Evolutionary conservation across 2,888 invertebrate species (phyloP).

Genomic region (Patella depressa): DNA sequence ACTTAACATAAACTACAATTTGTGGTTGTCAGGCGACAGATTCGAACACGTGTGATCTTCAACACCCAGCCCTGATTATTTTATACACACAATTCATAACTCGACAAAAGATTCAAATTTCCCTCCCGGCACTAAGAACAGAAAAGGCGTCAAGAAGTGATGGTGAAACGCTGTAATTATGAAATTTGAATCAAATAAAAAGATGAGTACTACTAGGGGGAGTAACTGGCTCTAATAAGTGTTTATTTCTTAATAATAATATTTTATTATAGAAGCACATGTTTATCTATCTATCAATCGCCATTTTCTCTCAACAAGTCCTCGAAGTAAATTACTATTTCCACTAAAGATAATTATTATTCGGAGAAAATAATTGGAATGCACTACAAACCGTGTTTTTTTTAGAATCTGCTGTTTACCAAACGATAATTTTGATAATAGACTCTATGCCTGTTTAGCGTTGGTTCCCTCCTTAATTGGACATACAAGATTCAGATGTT

Average conservation of each 20-base stretch:
- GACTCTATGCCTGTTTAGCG: no score
- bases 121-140: neutral
- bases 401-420: no score
- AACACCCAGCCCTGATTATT: neutral
- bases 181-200: constrained; percentile 6
- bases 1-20: constrained; percentile 7
- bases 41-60: constrained; percentile 2
- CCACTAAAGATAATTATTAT: constrained; percentile 8
- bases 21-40: neutral
- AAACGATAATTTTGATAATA: no score
- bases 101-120: neutral
- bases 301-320: neutral
- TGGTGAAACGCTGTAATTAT: constrained; percentile 9
- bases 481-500: no score
- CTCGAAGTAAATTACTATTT: constrained; percentile 7
- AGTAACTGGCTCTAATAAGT: neutral
- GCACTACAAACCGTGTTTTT: neutral
- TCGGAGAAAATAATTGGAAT: neutral
- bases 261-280: neutral
- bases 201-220: neutral
- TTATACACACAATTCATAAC: neutral
- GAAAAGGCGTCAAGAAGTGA: constrained; percentile 9
- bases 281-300: neutral
- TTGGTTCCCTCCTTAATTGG: no score
- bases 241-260: constrained; percentile 11